phyloP scores from a whole-genome alignment of 1,140 invertebrate species.

The Sinella curviseta region DNA sequence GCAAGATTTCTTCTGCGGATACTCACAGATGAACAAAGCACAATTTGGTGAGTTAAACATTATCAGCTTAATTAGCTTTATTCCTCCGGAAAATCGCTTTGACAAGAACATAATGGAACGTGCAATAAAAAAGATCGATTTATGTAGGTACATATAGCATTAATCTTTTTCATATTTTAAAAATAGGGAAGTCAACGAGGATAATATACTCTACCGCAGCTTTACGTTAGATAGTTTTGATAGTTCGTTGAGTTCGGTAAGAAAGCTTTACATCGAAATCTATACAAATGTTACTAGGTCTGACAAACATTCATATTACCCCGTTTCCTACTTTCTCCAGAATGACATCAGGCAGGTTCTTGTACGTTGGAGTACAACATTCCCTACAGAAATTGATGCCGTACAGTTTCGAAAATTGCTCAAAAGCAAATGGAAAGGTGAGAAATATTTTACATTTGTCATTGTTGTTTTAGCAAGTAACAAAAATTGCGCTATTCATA shows the following conservation, averaged over 20 bases:
- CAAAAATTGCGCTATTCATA: not conserved
- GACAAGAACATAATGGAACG: not conserved
- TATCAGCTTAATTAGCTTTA: not conserved
- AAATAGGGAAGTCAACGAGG: slow-evolving; percentile 78
- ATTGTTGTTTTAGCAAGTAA: too few relatives aligned
- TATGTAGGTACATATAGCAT: not conserved
- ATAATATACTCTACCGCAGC: slow-evolving; percentile 70
- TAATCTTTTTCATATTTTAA: not conserved
- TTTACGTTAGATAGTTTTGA: slow-evolving; percentile 64
- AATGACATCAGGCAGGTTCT: slow-evolving; percentile 50
- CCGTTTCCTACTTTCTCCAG: slow-evolving; percentile 41
- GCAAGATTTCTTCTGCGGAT: slow-evolving; percentile 71
- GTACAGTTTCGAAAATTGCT: slow-evolving; percentile 64
- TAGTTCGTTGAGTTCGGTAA: slow-evolving; percentile 52
- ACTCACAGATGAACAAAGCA: slow-evolving; percentile 70
- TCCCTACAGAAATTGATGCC: slow-evolving; percentile 67
- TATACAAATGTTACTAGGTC: too few relatives aligned
- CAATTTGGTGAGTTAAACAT: slow-evolving; percentile 64
- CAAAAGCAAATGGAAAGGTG: slow-evolving; percentile 63
- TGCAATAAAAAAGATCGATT: not conserved
- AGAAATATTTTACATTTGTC: slow-evolving; percentile 35
- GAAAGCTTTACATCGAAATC: not conserved
- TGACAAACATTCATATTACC: too few relatives aligned
- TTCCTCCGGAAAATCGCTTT: not conserved
- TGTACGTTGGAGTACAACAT: slow-evolving; percentile 54